Evolutionary conservation across 2,888 invertebrate genomes (phyloP), one percentile per base, ranked within the genome.

Genomic region (Atrina japonica): DNA sequence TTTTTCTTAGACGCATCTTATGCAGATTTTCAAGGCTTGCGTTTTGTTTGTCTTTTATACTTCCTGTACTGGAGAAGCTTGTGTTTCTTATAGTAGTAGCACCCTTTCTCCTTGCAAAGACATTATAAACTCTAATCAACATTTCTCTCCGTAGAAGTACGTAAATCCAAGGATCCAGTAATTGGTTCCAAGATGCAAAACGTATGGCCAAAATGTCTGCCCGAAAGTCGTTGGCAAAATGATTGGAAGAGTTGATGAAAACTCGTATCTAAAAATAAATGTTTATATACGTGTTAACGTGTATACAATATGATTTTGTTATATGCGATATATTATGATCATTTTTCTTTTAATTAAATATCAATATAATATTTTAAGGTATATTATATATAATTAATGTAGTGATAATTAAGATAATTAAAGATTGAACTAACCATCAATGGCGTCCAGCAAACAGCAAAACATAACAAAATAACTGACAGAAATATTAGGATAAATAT

Each of bases 131-230:
- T 29, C 41, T 53, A 3, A 29, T 41, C 3, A 72, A 49, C 52
- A 67, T 63, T 30, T 72, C 71, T 27, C 61, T 61, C 49, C 71
- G 55, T 25, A 72, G 58, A n/a, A 72, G 25, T 16, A 72, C 67
- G 14, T 72, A 72, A n/a, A 72, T 66, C 71, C 71, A 72, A 7
- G 71, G 71, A 45, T 72, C 71, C 3, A 72, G 49, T 3, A 72
- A 66, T 64, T 72, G 71, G 52, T 72, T 72, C 18, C 52, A 45
- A 7, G 71, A 63, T 5, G 71, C 71, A 14, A 72, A 58, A 3
- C 71, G 56, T 2, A 72, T 25, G 1, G 63, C 63, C 35, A 72
- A 27, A 23, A 72, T 47, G 11, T 72, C 71, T 7, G 71, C 61
- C 7, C 40, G 18, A 16, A 25, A 52, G 27, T 70, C 23, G 1